phyloP scores from a whole-genome alignment of 2,888 invertebrate genomes.

The Callosobruchus maculatus region DNA sequence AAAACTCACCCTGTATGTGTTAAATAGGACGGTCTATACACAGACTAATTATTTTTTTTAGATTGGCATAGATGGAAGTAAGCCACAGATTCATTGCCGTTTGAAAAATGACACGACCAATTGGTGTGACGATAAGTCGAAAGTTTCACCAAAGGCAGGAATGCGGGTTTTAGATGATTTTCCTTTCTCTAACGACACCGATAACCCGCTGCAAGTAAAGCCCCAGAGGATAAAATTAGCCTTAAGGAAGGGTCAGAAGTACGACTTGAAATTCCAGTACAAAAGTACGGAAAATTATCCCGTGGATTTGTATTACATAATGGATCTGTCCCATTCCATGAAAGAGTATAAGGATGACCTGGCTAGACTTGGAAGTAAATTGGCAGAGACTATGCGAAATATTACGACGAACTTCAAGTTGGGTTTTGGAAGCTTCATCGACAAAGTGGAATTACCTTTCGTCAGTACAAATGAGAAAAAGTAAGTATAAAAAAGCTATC shows the following conservation, averaged over 20 bases:
- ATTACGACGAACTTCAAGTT: constrained; percentile 63
- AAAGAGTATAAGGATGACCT: constrained; percentile 53
- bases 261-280: constrained; percentile 50
- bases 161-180: constrained; percentile 8
- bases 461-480: constrained; percentile 33
- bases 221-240: constrained; percentile 56
- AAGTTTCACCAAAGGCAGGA: constrained; percentile 4
- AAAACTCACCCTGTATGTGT: too few species aligned
- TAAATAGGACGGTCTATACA: too few species aligned
- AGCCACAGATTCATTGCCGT: constrained; percentile 7
- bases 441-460: constrained; percentile 65
- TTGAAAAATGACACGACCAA: constrained; percentile 2
- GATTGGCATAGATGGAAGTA: neutral
- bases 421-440: constrained; percentile 67
- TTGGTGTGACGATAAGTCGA: constrained; percentile 8
- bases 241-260: constrained; percentile 51
- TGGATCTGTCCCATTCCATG: constrained; percentile 77
- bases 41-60: neutral
- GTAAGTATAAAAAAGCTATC: too few species aligned
- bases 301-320: constrained; percentile 77
- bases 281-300: constrained; percentile 71
- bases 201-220: constrained; percentile 51
- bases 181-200: constrained; percentile 15
- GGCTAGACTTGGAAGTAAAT: constrained; percentile 50
- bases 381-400: constrained; percentile 54